Conservation (phyloP, 2,888 invertebrate genomes). For the Leucophora obtusa region DNA sequence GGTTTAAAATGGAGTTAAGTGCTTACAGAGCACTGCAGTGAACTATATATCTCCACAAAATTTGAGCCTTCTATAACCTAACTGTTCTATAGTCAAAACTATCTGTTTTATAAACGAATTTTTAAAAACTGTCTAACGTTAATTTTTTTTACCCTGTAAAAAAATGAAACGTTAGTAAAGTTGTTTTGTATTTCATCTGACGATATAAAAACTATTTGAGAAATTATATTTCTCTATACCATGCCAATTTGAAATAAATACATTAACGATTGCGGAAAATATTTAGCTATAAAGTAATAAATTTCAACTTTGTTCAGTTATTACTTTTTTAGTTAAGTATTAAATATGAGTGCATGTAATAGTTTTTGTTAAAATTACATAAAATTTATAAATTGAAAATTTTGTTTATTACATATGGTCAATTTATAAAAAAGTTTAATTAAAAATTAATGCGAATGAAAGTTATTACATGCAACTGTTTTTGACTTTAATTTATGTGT, state of each 20-base stretch:
- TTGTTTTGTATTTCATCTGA: no score
- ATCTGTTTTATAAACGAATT: no score
- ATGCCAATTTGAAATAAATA: background rate
- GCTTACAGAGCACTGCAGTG: no score
- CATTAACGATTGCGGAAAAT: constrained; percentile 59
- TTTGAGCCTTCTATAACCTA: no score
- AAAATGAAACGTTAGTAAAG: no score
- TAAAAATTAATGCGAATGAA: constrained; percentile 42
- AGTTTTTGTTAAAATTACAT: constrained; percentile 54
- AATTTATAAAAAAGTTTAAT: constrained; percentile 33
- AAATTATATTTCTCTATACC: constrained; percentile 19
- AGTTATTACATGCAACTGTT: constrained; percentile 33
- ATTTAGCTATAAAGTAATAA: constrained; percentile 30
- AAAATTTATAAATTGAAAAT: constrained; percentile 31
- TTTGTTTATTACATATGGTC: constrained; percentile 32
- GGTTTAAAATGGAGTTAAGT: no score
- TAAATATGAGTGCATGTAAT: constrained; percentile 17
- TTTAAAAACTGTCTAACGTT: no score
- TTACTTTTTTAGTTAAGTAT: constrained; percentile 24
- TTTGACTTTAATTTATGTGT: background rate
- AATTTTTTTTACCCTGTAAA: no score
- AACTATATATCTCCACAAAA: no score
- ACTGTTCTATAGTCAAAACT: no score
- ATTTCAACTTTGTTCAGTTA: constrained; percentile 26
- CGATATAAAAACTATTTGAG: background rate